These are phyloP conservation scores for Apotomis turbidana DNA, from an alignment of 2,888 invertebrate species.

Conservation along the genomic window DNA sequence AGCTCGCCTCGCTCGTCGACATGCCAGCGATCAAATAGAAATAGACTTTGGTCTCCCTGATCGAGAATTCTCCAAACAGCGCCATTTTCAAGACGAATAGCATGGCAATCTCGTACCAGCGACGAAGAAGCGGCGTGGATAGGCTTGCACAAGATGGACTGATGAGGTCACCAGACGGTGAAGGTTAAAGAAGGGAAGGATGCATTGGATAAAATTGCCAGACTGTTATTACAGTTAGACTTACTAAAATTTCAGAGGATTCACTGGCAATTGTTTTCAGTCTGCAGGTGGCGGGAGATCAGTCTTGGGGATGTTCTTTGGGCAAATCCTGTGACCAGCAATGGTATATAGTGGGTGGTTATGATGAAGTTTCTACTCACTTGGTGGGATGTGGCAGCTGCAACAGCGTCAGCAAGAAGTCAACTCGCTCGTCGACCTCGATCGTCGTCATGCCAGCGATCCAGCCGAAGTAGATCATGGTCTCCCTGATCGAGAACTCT, in stretches of 20 bases:
- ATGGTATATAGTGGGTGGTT: no score
- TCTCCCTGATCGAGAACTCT: slow-evolving; percentile 91
- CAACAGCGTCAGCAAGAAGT: slow-evolving; percentile 88
- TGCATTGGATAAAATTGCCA: no score
- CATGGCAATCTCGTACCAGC: slow-evolving; percentile 73
- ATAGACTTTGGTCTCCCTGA: slow-evolving; percentile 89
- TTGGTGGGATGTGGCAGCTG: slow-evolving; percentile 80
- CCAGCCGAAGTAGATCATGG: slow-evolving; percentile 93
- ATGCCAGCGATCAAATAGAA: slow-evolving; percentile 93
- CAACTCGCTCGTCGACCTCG: slow-evolving; percentile 87
- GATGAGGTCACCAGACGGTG: no score
- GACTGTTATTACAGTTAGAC: no score
- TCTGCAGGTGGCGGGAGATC: no score
- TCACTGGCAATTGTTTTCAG: no score
- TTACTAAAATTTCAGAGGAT: no score
- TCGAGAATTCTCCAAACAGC: slow-evolving; percentile 63
- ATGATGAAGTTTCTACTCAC: slow-evolving; percentile 50
- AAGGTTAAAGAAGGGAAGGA: no score
- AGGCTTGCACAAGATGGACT: no score
- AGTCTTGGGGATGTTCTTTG: no score
- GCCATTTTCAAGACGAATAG: slow-evolving; percentile 80
- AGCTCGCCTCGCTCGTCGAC: slow-evolving; percentile 86
- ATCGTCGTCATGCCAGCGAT: slow-evolving; percentile 89
- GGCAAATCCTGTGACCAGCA: no score
- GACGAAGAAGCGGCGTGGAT: no score